Evolutionary conservation across 2,113 vertebrate genomes (phyloP), one percentile per base, ranked within the genome.

Genomic region (Paralichthys olivaceus): DNA sequence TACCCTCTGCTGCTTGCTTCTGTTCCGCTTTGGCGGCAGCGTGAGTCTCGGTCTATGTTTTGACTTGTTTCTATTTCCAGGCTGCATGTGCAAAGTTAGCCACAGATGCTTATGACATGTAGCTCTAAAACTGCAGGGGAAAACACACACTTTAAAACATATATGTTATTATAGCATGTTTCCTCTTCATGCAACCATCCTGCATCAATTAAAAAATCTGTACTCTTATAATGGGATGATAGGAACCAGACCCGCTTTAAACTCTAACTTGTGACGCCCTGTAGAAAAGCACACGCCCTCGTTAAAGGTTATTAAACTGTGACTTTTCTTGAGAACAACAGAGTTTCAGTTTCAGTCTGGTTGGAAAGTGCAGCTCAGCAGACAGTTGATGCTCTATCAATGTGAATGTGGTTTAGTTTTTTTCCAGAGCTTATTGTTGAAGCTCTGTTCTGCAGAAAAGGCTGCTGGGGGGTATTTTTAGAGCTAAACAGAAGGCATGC

Each of bases 391-490:
- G 66, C 7, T 58, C 49, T 29, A 62, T 14, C 55, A 19, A 1
- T 23, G 22, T 71, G 47, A 34, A 61, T 59, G 29, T 66, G 58
- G 40, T 86, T 76, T 59, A 69, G 57, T 64, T 65, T 29, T 63
- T 34, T 13, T 11, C 37, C 66, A 54, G 57, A 68, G 62, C 61
- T 49, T 63, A 47, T 76, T 88, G 75, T 84, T 32, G 29, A 75
- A 49, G 59, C 69, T 84, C 32, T 75, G 20, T 70, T 89, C 72
- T 84, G 80, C 69, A 72, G 77, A 89, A 87, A 86, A 79, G 73
- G 59, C 84, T 89, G 51, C 70, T 34, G 81, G 60, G 17, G 45
- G 75, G 74, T 95, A 95, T 94, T 94, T 94, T 91, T 95, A 94
- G 92, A 80, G 58, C 73, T 71, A 77, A 91, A 90, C 87, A 92